Conservation (phyloP, 2,888 invertebrate species). For the Oligia fasciuncula region DNA sequence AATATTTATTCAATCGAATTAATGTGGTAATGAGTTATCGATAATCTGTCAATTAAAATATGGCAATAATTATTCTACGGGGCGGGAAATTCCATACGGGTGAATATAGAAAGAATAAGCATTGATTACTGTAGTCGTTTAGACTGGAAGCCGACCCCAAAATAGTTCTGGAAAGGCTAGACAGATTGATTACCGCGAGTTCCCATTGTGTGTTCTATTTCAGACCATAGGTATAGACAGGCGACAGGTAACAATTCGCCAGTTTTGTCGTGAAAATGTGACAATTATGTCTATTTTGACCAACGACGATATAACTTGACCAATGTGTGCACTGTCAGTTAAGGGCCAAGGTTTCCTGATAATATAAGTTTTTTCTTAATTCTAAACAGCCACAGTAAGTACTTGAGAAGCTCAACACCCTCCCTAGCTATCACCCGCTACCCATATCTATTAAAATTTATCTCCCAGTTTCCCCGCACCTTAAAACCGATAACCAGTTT, state of each 20-base stretch:
- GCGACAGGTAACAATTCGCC: neutral
- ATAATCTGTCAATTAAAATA: conserved; percentile 12
- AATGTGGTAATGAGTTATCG: neutral
- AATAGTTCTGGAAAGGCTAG: no score
- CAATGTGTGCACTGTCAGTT: neutral
- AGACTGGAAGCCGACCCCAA: no score
- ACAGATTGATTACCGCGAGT: no score
- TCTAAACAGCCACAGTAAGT: neutral
- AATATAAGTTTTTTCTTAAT: no score
- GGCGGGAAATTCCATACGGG: neutral
- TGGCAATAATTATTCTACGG: neutral
- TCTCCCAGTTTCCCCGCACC: no score
- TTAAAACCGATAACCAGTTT: neutral
- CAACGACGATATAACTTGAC: neutral
- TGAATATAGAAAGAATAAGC: neutral
- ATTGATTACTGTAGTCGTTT: no score
- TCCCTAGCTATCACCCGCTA: neutral
- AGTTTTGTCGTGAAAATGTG: neutral
- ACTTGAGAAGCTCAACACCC: neutral
- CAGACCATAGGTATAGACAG: neutral
- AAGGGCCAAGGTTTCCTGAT: neutral
- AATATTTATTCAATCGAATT: neutral
- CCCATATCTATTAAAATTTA: neutral
- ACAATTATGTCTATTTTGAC: neutral
- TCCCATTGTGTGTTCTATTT: neutral